Conservation (phyloP, 2,888 invertebrate species). For the Agonopterix arenella region DNA sequence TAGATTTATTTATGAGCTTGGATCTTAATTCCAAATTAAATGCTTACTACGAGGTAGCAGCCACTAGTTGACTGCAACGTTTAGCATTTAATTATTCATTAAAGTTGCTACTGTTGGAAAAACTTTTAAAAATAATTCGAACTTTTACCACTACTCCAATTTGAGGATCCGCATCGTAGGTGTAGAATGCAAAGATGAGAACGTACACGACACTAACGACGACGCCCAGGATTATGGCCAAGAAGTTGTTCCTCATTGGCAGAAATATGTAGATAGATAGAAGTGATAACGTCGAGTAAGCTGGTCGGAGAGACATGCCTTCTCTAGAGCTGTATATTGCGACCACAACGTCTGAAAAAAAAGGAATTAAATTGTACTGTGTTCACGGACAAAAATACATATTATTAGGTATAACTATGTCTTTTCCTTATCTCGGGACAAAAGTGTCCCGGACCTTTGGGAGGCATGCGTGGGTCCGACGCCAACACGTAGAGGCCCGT, state of each 20-base stretch:
- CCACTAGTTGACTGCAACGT: too few species aligned
- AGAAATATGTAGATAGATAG: slow-evolving; percentile 90
- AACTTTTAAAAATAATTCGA: slow-evolving; percentile 1
- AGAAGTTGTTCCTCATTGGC: slow-evolving; percentile 84
- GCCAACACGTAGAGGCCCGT: too few species aligned
- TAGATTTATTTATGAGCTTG: too few species aligned
- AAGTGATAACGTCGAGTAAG: slow-evolving; percentile 83
- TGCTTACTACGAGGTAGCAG: too few species aligned
- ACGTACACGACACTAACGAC: slow-evolving; percentile 82
- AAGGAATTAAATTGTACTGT: not conserved
- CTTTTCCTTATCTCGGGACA: too few species aligned
- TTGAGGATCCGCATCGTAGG: slow-evolving; percentile 43
- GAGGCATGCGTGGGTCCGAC: too few species aligned
- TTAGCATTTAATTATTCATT: too few species aligned
- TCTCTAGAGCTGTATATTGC: slow-evolving; percentile 79
- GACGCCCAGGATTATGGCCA: slow-evolving; percentile 82
- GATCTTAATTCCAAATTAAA: too few species aligned
- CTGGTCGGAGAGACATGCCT: slow-evolving; percentile 78
- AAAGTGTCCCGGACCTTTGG: too few species aligned
- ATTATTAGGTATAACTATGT: too few species aligned
- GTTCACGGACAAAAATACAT: too few species aligned
- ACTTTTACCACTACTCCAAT: slow-evolving; percentile 53
- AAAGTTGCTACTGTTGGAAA: too few species aligned
- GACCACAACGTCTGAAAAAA: slow-evolving; percentile 77
- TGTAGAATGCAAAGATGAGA: slow-evolving; percentile 51